A percentile compares a stretch with the other conserved stretches of the same genome.
Evolutionary conservation across 2,888 invertebrate genomes (phyloP).

Genomic region (Alloscopus bannaensis): DNA sequence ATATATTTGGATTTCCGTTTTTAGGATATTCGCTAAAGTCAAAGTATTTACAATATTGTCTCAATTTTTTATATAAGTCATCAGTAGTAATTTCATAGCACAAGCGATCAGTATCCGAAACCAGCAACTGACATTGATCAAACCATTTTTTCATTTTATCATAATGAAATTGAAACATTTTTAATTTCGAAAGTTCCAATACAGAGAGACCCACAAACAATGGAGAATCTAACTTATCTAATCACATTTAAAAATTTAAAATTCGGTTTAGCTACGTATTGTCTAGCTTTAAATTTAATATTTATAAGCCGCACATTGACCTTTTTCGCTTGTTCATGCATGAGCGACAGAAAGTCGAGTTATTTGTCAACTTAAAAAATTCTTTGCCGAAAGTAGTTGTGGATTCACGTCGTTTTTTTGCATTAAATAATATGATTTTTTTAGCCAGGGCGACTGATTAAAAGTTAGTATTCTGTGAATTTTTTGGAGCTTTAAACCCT

Average conservation of each 20-base stretch:
- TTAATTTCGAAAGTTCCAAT: too few species aligned
- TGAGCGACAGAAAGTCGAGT: background rate
- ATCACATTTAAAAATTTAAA: background rate
- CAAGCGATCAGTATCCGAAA: slow-evolving; percentile 53
- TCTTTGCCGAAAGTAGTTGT: background rate
- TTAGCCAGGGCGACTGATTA: slow-evolving; percentile 37
- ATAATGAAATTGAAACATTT: slow-evolving; percentile 53
- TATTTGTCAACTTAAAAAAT: background rate
- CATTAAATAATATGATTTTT: slow-evolving; percentile 6
- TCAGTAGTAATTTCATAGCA: slow-evolving; percentile 43
- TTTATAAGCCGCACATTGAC: background rate
- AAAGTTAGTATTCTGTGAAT: slow-evolving; percentile 26
- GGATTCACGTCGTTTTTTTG: background rate
- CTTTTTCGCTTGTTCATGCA: background rate
- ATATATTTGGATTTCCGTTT: slow-evolving; percentile 5
- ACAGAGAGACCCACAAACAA: too few species aligned
- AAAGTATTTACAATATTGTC: slow-evolving; percentile 26
- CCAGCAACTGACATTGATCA: background rate
- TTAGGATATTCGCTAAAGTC: slow-evolving; percentile 59
- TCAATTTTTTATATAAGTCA: slow-evolving; percentile 46
- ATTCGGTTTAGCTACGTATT: background rate
- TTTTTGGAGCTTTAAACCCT: slow-evolving; percentile 30
- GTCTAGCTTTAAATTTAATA: background rate
- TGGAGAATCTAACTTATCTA: background rate
- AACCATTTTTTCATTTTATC: slow-evolving; percentile 44